phyloP scores from a whole-genome alignment of 2,888 invertebrate species.

The Hyposoter dolosus region DNA sequence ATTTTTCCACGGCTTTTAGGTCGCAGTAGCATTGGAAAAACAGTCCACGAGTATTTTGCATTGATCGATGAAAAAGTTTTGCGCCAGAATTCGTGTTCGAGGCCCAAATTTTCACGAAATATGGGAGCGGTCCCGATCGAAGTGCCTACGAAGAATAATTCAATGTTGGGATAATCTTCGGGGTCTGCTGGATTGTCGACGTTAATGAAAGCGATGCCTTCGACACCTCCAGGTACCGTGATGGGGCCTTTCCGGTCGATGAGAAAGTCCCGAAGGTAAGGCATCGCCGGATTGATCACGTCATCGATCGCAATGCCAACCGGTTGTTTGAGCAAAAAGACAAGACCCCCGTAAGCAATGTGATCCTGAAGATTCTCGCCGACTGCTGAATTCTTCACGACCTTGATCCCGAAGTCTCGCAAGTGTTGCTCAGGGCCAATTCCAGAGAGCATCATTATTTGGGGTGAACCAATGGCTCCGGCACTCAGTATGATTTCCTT shows the following conservation, averaged over 20 bases:
- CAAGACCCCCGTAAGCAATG: constrained; percentile 86
- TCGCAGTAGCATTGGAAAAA: constrained; percentile 86
- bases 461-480: constrained; percentile 95
- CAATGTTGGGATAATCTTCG: constrained; percentile 89
- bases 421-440: constrained; percentile 87
- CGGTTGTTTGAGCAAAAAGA: constrained; percentile 86
- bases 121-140: constrained; percentile 87
- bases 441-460: constrained; percentile 94
- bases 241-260: constrained; percentile 85
- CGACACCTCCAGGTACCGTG: constrained; percentile 86
- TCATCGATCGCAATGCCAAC: constrained; percentile 73
- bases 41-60: constrained; percentile 78
- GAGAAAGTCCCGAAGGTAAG: constrained; percentile 66
- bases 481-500: constrained; percentile 95
- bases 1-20: constrained; percentile 88
- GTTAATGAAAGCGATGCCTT: constrained; percentile 87
- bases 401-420: constrained; percentile 86
- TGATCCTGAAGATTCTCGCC: constrained; percentile 89
- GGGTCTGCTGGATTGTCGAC: constrained; percentile 86
- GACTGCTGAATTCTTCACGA: constrained; percentile 87
- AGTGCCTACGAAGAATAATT: constrained; percentile 88
- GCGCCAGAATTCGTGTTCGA: constrained; percentile 87
- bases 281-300: constrained; percentile 64
- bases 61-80: constrained; percentile 87
- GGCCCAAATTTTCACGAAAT: constrained; percentile 86